A percentile compares a stretch with the other conserved stretches of the same genome.
phyloP scores from a whole-genome alignment of 2,888 invertebrate genomes.

The Leptogaster cylindrica region DNA sequence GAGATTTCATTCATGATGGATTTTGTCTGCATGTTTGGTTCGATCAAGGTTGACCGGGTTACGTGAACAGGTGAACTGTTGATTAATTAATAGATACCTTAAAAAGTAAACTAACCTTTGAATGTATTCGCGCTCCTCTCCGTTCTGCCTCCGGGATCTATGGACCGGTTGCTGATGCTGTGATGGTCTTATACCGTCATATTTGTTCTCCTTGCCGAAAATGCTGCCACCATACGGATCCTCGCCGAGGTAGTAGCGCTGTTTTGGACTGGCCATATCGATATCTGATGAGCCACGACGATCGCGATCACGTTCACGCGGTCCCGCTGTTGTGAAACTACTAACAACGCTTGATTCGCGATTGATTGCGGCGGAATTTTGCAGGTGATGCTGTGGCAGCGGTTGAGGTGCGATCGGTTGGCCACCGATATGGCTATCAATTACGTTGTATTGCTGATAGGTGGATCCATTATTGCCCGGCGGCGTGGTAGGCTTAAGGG shows the following conservation, averaged over 20 bases:
- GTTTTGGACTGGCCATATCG: slow-evolving; percentile 66
- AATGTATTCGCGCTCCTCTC: slow-evolving; percentile 55
- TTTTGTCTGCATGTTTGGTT: neutral
- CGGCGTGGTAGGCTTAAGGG: slow-evolving; percentile 60
- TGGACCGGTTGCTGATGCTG: slow-evolving; percentile 23
- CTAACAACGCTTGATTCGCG: slow-evolving; percentile 52
- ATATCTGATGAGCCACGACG: slow-evolving; percentile 53
- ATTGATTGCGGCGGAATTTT: slow-evolving; percentile 49
- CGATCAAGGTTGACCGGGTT: slow-evolving; percentile 2
- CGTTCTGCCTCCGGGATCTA: slow-evolving; percentile 48
- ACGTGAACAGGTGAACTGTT: slow-evolving; percentile 1
- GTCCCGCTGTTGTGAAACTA: slow-evolving; percentile 51
- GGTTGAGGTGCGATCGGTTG: slow-evolving; percentile 44
- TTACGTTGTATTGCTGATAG: slow-evolving; percentile 63
- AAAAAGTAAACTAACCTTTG: slow-evolving; percentile 60
- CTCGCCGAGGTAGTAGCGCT: slow-evolving; percentile 84
- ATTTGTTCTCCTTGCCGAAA: slow-evolving; percentile 84
- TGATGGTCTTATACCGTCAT: slow-evolving; percentile 63
- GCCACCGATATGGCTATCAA: slow-evolving; percentile 60
- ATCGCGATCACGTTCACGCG: slow-evolving; percentile 49
- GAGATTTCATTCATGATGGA: too few species aligned
- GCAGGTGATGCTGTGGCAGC: slow-evolving; percentile 46
- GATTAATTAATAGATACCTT: neutral
- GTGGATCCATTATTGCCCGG: slow-evolving; percentile 54
- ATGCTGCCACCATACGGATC: slow-evolving; percentile 84